These are phyloP conservation scores for Clarias magur DNA, from an alignment of 2,113 vertebrate genomes.

Conservation along the genomic window DNA sequence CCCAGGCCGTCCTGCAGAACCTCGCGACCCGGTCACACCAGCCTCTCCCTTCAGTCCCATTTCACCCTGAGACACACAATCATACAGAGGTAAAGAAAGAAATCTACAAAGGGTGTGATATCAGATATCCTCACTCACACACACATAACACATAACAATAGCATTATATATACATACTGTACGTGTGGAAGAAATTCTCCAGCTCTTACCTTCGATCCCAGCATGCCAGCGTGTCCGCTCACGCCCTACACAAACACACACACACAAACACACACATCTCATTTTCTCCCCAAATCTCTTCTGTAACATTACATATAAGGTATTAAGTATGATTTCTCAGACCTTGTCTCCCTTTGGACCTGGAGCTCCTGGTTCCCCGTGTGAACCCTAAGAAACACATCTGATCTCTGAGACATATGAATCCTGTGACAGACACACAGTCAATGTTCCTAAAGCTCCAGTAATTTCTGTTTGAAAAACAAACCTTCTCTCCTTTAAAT, in stretches of 20 bases:
- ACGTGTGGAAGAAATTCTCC: not conserved
- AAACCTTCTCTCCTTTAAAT: constrained; percentile 85
- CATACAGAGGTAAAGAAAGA: not conserved
- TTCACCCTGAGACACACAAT: constrained; percentile 73
- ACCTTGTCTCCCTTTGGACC: constrained; percentile 86
- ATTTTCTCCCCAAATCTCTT: not conserved
- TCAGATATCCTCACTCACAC: not conserved
- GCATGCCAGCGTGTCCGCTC: constrained; percentile 67
- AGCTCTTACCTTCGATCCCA: constrained; percentile 82
- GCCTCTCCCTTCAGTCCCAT: constrained; percentile 83
- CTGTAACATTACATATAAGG: not conserved
- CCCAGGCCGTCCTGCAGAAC: constrained; percentile 83
- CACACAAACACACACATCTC: not conserved
- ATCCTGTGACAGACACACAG: not conserved
- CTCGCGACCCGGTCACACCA: constrained; percentile 77
- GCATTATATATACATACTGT: not conserved
- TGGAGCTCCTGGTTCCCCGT: constrained; percentile 75
- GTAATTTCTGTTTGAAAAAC: not conserved
- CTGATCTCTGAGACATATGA: not conserved
- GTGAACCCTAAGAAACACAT: constrained; percentile 71
- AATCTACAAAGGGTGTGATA: not conserved
- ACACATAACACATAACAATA: not conserved
- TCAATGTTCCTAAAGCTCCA: not conserved
- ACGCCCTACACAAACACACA: not conserved
- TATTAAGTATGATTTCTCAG: constrained; percentile 37